Percentiles rank a stretch among this genome's conserved stretches.
phyloP scores from a whole-genome alignment of 2,888 invertebrate genomes.

The Stenolophus ochropezus region DNA sequence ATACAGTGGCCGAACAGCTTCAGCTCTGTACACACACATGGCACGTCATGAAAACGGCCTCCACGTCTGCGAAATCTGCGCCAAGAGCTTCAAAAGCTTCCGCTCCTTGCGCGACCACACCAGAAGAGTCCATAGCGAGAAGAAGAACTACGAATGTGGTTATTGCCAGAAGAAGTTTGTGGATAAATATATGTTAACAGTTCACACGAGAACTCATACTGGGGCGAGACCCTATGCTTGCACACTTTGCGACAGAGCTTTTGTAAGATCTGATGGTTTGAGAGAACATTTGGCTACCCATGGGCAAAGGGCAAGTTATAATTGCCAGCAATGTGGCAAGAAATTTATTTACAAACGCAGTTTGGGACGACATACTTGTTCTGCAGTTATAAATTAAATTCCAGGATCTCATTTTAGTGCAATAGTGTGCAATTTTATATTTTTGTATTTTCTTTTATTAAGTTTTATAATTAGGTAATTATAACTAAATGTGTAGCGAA shows the following conservation, averaged over 20 bases:
- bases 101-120: conserved; percentile 68
- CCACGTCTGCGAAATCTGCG: conserved; percentile 68
- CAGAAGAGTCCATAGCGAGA: conserved; percentile 66
- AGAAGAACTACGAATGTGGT: conserved; percentile 67
- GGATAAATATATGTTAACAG: conserved; percentile 67
- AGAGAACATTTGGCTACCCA: conserved; percentile 68
- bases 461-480: not conserved
- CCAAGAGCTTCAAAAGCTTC: conserved; percentile 68
- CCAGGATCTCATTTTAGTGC: not conserved
- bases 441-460: not conserved
- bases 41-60: conserved; percentile 67
- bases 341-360: conserved; percentile 67
- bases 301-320: conserved; percentile 64
- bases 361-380: conserved; percentile 67
- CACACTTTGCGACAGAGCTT: conserved; percentile 66
- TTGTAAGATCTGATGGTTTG: conserved; percentile 67
- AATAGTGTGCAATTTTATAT: conserved; percentile 2
- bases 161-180: conserved; percentile 68
- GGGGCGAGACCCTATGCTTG: conserved; percentile 68
- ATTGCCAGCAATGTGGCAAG: conserved; percentile 67
- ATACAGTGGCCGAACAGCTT: conserved; percentile 68
- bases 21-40: conserved; percentile 68
- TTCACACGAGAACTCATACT: conserved; percentile 67
- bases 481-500: not conserved
- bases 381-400: conserved; percentile 40